Percentiles rank a stretch among this genome's conserved stretches.
Conservation (phyloP, 2,113 vertebrate species). For the Girardinichthys multiradiatus region DNA sequence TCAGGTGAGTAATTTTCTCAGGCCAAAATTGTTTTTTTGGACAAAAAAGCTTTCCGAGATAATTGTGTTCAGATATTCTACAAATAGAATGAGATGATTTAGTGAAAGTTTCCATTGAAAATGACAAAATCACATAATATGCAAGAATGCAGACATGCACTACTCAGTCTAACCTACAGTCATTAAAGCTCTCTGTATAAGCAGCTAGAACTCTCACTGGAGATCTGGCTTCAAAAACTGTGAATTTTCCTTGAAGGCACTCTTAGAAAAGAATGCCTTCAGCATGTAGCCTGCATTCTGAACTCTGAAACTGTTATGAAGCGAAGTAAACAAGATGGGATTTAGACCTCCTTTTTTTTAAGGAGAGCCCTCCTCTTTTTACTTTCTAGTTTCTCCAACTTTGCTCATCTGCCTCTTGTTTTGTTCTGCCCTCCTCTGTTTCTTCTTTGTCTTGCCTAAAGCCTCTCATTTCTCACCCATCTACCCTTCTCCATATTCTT, state of each 20-base stretch:
- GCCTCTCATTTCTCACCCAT: slow-evolving; percentile 19
- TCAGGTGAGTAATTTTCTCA: slow-evolving; percentile 71
- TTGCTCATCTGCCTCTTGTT: slow-evolving; percentile 26
- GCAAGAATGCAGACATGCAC: slow-evolving; percentile 25
- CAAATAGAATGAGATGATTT: slow-evolving; percentile 13
- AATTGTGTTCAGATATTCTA: slow-evolving; percentile 13
- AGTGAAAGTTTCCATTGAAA: background rate
- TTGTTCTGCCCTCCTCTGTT: slow-evolving; percentile 2
- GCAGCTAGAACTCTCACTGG: slow-evolving; percentile 17
- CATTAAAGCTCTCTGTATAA: slow-evolving; percentile 36
- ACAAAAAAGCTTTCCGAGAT: slow-evolving; percentile 3
- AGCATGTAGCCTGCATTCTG: slow-evolving; percentile 29
- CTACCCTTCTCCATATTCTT: slow-evolving; percentile 32
- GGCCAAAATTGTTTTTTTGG: slow-evolving; percentile 3
- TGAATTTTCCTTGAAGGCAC: slow-evolving; percentile 55
- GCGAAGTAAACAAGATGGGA: slow-evolving; percentile 43
- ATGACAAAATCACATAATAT: slow-evolving; percentile 12
- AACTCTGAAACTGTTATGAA: slow-evolving; percentile 34
- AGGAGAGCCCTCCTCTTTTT: background rate
- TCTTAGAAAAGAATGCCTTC: slow-evolving; percentile 40
- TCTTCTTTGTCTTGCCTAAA: slow-evolving; percentile 30
- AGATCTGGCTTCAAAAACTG: slow-evolving; percentile 60
- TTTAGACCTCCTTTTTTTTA: slow-evolving; percentile 16
- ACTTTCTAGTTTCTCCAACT: slow-evolving; percentile 42
- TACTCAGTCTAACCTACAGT: slow-evolving; percentile 37